These are phyloP conservation scores for Desmophyllum pertusum DNA, from an alignment of 92 coral and sea anemone species.

Conservation along the genomic window DNA sequence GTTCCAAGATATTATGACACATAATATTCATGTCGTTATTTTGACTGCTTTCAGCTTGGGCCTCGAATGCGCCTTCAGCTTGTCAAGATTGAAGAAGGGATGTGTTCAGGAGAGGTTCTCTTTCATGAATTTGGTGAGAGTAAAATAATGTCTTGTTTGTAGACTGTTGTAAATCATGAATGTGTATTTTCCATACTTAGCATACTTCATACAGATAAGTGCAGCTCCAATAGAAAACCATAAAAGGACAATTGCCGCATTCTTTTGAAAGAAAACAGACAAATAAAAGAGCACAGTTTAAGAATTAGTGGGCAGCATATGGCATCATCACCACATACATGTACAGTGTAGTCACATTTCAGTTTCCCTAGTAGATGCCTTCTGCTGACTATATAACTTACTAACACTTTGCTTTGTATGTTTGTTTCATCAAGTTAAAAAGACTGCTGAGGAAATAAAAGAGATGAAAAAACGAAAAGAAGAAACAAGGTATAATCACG, in stretches of 20 bases:
- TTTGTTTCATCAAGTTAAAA: slow-evolving; percentile 63
- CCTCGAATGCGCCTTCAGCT: slow-evolving; percentile 86
- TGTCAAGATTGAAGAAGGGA: slow-evolving; percentile 93
- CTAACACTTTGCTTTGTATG: not conserved
- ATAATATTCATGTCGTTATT: too few relatives aligned
- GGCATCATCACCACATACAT: too few relatives aligned
- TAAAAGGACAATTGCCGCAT: too few relatives aligned
- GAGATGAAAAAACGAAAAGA: slow-evolving; percentile 79
- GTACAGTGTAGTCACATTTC: too few relatives aligned
- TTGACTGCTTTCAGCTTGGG: slow-evolving; percentile 75
- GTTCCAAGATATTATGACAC: too few relatives aligned
- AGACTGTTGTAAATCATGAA: not conserved
- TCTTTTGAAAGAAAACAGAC: not conserved
- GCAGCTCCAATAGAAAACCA: not conserved
- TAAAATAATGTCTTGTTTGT: not conserved
- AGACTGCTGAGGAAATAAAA: slow-evolving; percentile 79
- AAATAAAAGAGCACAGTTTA: too few relatives aligned
- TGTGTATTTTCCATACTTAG: not conserved
- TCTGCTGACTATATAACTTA: not conserved
- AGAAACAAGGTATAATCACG: slow-evolving; percentile 90
- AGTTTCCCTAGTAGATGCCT: not conserved
- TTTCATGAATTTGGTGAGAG: slow-evolving; percentile 88
- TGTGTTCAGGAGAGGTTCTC: slow-evolving; percentile 94
- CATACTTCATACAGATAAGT: not conserved
- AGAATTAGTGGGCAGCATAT: too few relatives aligned